phyloP scores from a whole-genome alignment of 2,888 invertebrate species.

The Neoascia interrupta region DNA sequence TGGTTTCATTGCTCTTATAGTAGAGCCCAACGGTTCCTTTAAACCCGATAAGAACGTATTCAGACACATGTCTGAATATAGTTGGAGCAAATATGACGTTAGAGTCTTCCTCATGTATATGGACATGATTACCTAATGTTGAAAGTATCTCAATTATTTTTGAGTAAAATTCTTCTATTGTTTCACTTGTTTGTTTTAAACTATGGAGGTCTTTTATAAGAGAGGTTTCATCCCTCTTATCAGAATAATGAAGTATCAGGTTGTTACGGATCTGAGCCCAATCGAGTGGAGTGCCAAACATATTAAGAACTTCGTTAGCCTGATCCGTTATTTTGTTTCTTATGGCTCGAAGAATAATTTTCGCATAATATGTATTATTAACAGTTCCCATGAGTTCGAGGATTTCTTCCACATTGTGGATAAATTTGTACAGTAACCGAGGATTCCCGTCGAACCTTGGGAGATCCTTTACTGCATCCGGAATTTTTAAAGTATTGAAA shows the following conservation, averaged over 20 bases:
- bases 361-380: neutral
- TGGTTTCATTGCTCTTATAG: constrained; percentile 47
- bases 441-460: constrained; percentile 2
- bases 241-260: constrained; percentile 11
- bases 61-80: constrained; percentile 35
- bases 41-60: constrained; percentile 42
- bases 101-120: constrained; percentile 27
- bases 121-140: constrained; percentile 25
- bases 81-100: constrained; percentile 1
- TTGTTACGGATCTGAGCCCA: constrained; percentile 17
- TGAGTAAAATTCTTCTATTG: too few species aligned
- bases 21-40: constrained; percentile 50
- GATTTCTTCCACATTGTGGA: constrained; percentile 17
- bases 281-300: constrained; percentile 23
- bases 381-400: neutral
- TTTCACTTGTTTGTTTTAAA: constrained; percentile 17
- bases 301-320: constrained; percentile 47
- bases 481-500: constrained; percentile 13
- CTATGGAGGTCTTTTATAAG: constrained; percentile 16
- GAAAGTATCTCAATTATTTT: constrained; percentile 56
- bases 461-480: constrained; percentile 15
- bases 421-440: constrained; percentile 4
- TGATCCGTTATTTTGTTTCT: constrained; percentile 43
- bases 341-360: constrained; percentile 42
- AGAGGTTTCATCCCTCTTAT: constrained; percentile 18